Percentiles rank a stretch among this genome's conserved stretches.
Conservation (phyloP, 2,888 invertebrate genomes). For the Scaptodrosophila latifasciaeformis region DNA sequence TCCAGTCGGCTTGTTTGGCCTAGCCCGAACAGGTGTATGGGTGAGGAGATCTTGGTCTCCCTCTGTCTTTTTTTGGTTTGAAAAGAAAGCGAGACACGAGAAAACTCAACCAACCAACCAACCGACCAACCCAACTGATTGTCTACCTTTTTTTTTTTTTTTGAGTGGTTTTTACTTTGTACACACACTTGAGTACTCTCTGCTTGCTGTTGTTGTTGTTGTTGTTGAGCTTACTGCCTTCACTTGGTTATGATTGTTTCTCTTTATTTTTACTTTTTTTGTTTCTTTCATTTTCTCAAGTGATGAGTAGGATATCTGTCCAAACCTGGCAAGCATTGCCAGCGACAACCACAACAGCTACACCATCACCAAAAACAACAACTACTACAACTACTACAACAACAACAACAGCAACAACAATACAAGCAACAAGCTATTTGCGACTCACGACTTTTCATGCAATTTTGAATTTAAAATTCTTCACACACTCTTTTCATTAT, state of each 20-base stretch:
- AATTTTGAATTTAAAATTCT: conserved; percentile 70
- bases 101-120: background rate
- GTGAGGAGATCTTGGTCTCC: conserved; percentile 26
- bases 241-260: conserved; percentile 69
- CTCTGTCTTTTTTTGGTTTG: background rate
- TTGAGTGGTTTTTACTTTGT: conserved; percentile 62
- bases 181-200: conserved; percentile 35
- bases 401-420: conserved; percentile 17
- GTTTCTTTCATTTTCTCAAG: conserved; percentile 61
- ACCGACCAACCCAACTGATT: conserved; percentile 20
- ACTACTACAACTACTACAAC: conserved; percentile 22
- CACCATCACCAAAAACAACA: conserved; percentile 37
- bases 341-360: conserved; percentile 15
- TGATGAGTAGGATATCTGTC: conserved; percentile 70
- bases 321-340: conserved; percentile 30
- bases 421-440: conserved; percentile 61
- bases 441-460: conserved; percentile 70
- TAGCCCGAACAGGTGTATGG: conserved; percentile 55
- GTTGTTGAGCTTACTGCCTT: conserved; percentile 41
- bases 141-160: conserved; percentile 32
- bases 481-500: conserved; percentile 70
- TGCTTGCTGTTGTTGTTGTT: conserved; percentile 25
- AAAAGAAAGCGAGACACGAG: conserved; percentile 44
- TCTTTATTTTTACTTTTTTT: no score
- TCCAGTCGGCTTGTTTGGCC: conserved; percentile 11